Conservation (phyloP, 2,797 vertebrate genomes). For the Paramormyrops hopkinsi region DNA sequence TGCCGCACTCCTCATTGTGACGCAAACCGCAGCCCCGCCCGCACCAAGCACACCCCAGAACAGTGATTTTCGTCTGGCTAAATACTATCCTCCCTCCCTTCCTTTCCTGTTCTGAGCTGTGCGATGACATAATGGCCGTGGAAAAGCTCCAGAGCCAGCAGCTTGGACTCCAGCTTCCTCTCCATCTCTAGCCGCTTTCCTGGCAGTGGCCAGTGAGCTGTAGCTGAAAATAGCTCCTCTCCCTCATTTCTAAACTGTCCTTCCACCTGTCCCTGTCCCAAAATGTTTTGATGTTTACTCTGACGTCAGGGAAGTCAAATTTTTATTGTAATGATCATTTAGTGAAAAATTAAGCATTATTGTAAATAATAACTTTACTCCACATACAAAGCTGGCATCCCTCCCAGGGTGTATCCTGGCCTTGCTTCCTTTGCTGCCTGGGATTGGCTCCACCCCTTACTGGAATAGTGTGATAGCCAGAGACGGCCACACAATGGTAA, state of each 20-base stretch:
- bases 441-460: not conserved
- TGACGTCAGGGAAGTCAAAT: not conserved
- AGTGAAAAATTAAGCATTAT: not conserved
- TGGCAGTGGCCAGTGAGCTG: not conserved
- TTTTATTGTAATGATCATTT: not conserved
- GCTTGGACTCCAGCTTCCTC: not conserved
- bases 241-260: not conserved
- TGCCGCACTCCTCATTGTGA: not conserved
- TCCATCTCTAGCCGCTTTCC: not conserved
- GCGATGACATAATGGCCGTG: not conserved
- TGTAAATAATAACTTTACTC: not conserved
- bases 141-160: not conserved
- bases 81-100: not conserved
- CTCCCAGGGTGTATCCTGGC: not conserved
- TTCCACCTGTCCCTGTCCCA: not conserved
- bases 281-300: not conserved
- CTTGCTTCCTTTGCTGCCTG: not conserved
- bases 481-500: too few relatives aligned
- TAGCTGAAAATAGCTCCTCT: not conserved
- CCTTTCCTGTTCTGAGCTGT: not conserved
- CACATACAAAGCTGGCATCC: not conserved
- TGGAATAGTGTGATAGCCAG: not conserved
- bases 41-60: not conserved
- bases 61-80: not conserved
- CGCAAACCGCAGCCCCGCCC: not conserved